These are phyloP conservation scores for Sericinus montela DNA, from an alignment of 2,888 invertebrate genomes.

Conservation along the genomic window DNA sequence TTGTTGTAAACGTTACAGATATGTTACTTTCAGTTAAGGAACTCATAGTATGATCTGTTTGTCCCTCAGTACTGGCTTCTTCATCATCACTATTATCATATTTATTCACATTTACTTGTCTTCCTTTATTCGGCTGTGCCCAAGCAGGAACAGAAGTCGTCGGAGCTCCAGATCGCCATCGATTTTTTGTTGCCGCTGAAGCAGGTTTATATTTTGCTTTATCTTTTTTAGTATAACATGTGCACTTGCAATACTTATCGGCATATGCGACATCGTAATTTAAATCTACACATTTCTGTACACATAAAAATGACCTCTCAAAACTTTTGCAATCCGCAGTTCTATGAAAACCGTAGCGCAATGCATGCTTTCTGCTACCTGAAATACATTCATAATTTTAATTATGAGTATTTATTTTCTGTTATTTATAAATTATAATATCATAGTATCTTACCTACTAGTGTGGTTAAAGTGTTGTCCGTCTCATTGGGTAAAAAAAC, in stretches of 20 bases:
- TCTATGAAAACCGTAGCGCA: constrained; percentile 57
- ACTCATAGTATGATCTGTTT: not conserved
- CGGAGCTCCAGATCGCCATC: constrained; percentile 42
- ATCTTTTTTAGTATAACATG: constrained; percentile 40
- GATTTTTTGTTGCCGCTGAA: constrained; percentile 21
- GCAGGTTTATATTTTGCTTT: constrained; percentile 30
- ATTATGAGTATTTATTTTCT: too few relatives aligned
- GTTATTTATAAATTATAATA: not conserved
- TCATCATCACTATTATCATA: constrained; percentile 1
- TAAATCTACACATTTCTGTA: constrained; percentile 48
- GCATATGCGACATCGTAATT: constrained; percentile 48
- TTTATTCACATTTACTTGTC: not conserved
- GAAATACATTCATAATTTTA: not conserved
- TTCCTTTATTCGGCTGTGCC: constrained; percentile 25
- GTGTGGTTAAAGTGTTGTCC: not conserved
- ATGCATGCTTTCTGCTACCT: constrained; percentile 24
- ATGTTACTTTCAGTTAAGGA: too few relatives aligned
- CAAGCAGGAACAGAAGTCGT: constrained; percentile 47
- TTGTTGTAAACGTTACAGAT: too few relatives aligned
- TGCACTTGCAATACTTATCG: constrained; percentile 49
- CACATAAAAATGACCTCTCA: constrained; percentile 45
- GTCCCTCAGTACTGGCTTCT: not conserved
- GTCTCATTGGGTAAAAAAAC: constrained; percentile 7
- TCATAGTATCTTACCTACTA: constrained; percentile 1
- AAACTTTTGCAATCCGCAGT: constrained; percentile 44